These are phyloP conservation scores for Garra rufa DNA, from an alignment of 2,113 vertebrate species.

Conservation along the genomic window DNA sequence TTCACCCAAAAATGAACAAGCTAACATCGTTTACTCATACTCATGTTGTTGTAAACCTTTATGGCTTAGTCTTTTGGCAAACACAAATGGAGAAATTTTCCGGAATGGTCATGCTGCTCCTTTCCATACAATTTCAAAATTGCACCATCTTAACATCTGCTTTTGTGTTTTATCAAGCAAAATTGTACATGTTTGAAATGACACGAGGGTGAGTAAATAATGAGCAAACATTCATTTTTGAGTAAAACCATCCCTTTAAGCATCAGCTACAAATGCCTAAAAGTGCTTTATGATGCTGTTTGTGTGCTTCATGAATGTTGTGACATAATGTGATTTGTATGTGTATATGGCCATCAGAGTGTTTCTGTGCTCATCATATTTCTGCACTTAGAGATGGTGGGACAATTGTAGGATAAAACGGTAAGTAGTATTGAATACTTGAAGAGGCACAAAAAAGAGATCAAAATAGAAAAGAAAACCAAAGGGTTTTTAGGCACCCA, in stretches of 20 bases:
- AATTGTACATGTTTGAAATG: not conserved
- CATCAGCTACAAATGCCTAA: not conserved
- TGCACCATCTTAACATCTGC: not conserved
- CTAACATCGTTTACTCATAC: not conserved
- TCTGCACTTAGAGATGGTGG: not conserved
- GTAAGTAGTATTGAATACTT: constrained; percentile 65
- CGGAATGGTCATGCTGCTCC: not conserved
- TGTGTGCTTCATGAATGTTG: constrained; percentile 32
- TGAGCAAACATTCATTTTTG: not conserved
- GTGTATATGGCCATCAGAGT: too few species aligned
- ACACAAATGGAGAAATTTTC: not conserved
- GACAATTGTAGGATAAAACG: constrained; percentile 12
- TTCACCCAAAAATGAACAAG: not conserved
- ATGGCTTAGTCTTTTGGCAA: not conserved
- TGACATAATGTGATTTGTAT: not conserved
- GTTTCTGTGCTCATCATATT: not conserved
- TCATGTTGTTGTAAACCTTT: not conserved
- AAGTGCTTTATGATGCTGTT: constrained; percentile 32
- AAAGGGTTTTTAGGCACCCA: not conserved
- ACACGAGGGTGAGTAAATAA: not conserved
- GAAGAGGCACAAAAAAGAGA: constrained; percentile 61
- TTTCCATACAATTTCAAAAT: too few species aligned
- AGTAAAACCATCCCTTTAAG: not conserved
- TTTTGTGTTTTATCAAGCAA: not conserved
- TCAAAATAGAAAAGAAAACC: not conserved